Base-by-base conservation (phyloP, 2,797 vertebrate genomes). In the Balearica regulorum region DNA sequence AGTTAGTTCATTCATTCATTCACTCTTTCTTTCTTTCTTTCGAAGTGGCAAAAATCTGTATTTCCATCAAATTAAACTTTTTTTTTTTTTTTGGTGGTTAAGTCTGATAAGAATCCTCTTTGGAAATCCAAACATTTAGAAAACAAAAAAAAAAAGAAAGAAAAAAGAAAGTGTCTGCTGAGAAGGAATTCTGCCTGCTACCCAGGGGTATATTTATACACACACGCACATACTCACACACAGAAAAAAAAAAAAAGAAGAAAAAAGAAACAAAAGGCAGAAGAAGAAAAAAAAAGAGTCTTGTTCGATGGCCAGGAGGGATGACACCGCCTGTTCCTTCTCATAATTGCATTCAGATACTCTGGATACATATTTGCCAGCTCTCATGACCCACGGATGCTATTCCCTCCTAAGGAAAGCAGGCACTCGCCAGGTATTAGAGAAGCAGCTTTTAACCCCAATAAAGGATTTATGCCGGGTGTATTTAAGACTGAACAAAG, bases 311-410 rank as follows among this genome's bases (percentile, higher is more conserved):
- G 97, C 98, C 98, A 99, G 98, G 98, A 99, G 98, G 97, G 98
- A 99, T 98, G 98, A 98, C 98, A 98, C 98, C 98, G 98, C 98
- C 99, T 98, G 98, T 97, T 98, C 98, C 98, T 98, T 99, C 98
- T 98, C 98, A 98, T 98, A 96, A 97, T 98, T 98, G 98, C 99
- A 99, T 99, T 99, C 99, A 99, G 98, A 99, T 99, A 99, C 98
- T 99, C 98, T 96, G 94, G 98, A 97, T 99, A 99, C 99, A 99
- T 99, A 99, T 99, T 99, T 99, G 99, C 99, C 99, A 99, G 99
- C 99, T 99, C 99, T 99, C 98, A 88, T 98, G 97, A 98, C 98
- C 97, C 95, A 97, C 95, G 85, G 96, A 98, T 98, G 98, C 98
- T 98, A 97, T 98, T 97, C 92, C 98, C 98, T 99, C 98, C 97